These are phyloP conservation scores for Drosophila quinaria DNA, from an alignment of 2,888 invertebrate species.

Conservation along the genomic window DNA sequence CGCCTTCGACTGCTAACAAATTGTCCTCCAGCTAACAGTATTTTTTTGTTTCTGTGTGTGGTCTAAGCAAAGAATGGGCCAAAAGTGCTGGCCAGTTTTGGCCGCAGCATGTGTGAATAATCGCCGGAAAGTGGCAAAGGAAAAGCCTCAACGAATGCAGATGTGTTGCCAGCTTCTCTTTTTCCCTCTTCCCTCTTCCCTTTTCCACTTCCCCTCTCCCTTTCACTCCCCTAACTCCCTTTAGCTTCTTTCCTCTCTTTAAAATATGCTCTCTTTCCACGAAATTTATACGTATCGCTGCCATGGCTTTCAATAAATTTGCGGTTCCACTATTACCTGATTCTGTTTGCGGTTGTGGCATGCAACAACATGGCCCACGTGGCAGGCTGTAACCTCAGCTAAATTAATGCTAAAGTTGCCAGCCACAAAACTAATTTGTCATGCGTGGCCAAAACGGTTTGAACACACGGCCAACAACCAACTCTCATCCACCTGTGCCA, in stretches of 20 bases:
- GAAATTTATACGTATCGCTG: constrained; percentile 53
- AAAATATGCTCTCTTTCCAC: constrained; percentile 9
- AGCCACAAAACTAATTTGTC: constrained; percentile 79
- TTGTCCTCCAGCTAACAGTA: constrained; percentile 49
- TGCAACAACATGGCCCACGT: constrained; percentile 12
- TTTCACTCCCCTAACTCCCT: neutral
- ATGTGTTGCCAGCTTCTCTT: neutral
- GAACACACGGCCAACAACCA: constrained; percentile 19
- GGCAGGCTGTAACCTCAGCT: constrained; percentile 55
- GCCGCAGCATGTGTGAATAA: constrained; percentile 83
- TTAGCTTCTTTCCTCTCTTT: neutral
- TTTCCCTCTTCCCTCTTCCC: neutral
- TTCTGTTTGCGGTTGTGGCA: constrained; percentile 52
- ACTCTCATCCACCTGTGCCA: constrained; percentile 17
- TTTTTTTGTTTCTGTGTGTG: constrained; percentile 33
- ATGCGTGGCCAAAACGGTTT: constrained; percentile 67
- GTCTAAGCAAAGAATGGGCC: constrained; percentile 56
- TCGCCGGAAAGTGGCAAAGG: constrained; percentile 65
- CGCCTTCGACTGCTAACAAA: constrained; percentile 58
- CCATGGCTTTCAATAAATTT: constrained; percentile 78
- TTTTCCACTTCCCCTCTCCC: too few species aligned
- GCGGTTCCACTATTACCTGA: constrained; percentile 76
- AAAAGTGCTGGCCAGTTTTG: constrained; percentile 70
- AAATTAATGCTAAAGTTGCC: constrained; percentile 74
- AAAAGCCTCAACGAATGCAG: constrained; percentile 20